phyloP scores from a whole-genome alignment of 37 sponge, comb jelly and placozoan species.

The Agelas oroides region DNA sequence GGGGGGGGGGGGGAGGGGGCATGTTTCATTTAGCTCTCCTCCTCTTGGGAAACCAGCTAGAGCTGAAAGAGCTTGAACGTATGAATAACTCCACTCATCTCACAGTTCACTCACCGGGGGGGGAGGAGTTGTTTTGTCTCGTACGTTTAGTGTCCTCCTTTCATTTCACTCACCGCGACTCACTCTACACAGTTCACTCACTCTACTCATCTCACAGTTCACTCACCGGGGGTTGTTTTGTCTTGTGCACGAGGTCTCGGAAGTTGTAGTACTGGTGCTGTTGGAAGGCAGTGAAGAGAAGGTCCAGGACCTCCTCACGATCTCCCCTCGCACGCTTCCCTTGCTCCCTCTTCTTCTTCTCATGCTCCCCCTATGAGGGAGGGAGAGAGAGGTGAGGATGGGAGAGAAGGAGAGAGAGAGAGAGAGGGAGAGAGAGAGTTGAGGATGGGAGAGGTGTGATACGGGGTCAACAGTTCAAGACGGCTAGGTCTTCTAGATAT shows the following conservation, averaged over 20 bases:
- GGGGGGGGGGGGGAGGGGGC: no score
- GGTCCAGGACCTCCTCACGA: conserved; percentile 81
- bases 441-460: neutral
- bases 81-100: no score
- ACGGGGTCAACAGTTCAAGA: no score
- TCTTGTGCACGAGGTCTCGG: conserved; percentile 87
- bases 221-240: conserved; percentile 92
- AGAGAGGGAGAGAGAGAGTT: neutral
- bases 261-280: conserved; percentile 88
- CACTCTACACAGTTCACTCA: no score
- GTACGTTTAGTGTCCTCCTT: no score
- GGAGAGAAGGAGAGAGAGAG: neutral
- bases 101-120: no score
- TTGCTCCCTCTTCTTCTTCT: conserved; percentile 71
- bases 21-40: no score
- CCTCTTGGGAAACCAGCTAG: no score
- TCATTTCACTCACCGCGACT: no score
- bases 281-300: conserved; percentile 90
- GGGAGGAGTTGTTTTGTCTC: no score
- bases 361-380: conserved; percentile 38
- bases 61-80: no score
- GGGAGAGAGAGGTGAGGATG: neutral
- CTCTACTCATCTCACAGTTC: no score
- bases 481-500: neutral
- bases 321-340: conserved; percentile 83